Conservation (phyloP, 92 coral and sea anemone species). For the Epizoanthus scotinus region DNA sequence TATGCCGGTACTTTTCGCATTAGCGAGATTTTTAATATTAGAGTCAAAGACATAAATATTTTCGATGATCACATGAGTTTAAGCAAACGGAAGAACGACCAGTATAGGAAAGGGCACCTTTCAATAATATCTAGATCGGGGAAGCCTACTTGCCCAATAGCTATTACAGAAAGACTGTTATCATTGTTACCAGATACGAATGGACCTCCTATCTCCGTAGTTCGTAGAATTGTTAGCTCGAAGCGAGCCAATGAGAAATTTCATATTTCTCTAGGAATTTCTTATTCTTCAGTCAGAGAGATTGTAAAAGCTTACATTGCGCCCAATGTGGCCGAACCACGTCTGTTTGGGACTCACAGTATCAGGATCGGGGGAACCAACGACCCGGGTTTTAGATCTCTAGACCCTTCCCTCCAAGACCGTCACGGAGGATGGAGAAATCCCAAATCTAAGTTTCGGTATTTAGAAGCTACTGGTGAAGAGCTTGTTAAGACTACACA, state of each 20-base stretch:
- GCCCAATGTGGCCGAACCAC: background rate
- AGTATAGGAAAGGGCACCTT: constrained; percentile 26
- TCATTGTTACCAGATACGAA: constrained; percentile 40
- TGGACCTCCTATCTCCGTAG: constrained; percentile 7
- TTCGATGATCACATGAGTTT: background rate
- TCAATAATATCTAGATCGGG: constrained; percentile 24
- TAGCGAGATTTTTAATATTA: constrained; percentile 31
- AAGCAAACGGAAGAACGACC: constrained; percentile 15
- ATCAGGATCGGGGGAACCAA: constrained; percentile 27
- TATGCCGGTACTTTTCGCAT: constrained; percentile 40
- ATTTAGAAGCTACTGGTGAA: constrained; percentile 9
- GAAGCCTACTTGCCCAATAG: constrained; percentile 13
- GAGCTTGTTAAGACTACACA: constrained; percentile 17
- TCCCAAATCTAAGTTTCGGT: constrained; percentile 33
- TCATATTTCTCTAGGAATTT: constrained; percentile 18
- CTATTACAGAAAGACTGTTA: constrained; percentile 23
- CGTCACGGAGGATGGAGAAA: constrained; percentile 34
- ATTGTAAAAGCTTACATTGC: background rate
- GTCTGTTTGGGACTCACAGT: constrained; percentile 38
- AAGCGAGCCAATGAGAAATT: constrained; percentile 5
- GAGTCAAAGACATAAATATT: constrained; percentile 8
- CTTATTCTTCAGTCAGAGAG: constrained; percentile 18
- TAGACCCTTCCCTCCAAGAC: constrained; percentile 8
- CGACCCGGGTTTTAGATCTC: constrained; percentile 25
- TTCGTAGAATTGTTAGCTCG: constrained; percentile 37